Evolutionary conservation across 1,140 invertebrate species (phyloP).

Genomic region (Leptinotarsa defecta): DNA sequence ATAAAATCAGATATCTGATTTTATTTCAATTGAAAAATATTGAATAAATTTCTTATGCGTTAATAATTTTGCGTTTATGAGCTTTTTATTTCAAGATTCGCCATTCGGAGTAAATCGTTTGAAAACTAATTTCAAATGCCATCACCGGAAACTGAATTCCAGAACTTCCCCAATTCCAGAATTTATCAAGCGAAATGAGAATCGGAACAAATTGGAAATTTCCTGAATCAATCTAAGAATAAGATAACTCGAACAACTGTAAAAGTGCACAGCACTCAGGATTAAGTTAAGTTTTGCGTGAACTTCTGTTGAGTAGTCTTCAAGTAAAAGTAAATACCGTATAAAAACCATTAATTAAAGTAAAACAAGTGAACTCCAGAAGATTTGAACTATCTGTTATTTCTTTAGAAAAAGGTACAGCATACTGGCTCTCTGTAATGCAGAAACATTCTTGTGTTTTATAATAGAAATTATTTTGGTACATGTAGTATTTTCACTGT

Average conservation of each 20-base stretch:
- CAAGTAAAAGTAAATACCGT: neutral
- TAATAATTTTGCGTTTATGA: too few relatives aligned
- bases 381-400: too few relatives aligned
- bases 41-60: too few relatives aligned
- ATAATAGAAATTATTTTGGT: too few relatives aligned
- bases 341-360: neutral
- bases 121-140: neutral
- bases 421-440: too few relatives aligned
- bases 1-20: too few relatives aligned
- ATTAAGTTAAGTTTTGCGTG: neutral
- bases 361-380: neutral
- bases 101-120: too few relatives aligned
- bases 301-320: neutral
- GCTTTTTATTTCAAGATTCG: too few relatives aligned
- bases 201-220: slow-evolving; percentile 2
- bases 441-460: too few relatives aligned
- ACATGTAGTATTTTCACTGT: too few relatives aligned
- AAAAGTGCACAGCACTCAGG: neutral
- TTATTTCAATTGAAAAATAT: too few relatives aligned
- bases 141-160: neutral
- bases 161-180: neutral
- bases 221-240: neutral
- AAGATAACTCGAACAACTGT: neutral
- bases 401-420: too few relatives aligned
- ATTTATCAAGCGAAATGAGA: neutral